Conservation (phyloP, 2,888 invertebrate species). For the Melieria crassipennis region DNA sequence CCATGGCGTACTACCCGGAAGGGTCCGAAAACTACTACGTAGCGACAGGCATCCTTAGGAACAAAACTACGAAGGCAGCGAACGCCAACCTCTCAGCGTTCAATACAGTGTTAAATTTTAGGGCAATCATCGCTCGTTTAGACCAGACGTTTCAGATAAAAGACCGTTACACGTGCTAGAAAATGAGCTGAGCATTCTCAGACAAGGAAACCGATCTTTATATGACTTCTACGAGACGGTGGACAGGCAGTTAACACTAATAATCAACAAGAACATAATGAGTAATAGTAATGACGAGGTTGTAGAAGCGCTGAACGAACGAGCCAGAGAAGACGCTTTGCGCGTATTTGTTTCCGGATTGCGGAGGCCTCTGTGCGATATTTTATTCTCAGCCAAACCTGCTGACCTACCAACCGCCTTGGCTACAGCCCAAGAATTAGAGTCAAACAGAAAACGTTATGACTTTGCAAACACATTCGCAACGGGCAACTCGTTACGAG, state of each 20-base stretch:
- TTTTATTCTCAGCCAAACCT: slow-evolving; percentile 35
- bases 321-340: slow-evolving; percentile 30
- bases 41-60: slow-evolving; percentile 18
- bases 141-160: slow-evolving; percentile 1
- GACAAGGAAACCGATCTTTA: slow-evolving; percentile 31
- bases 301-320: slow-evolving; percentile 15
- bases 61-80: slow-evolving; percentile 16
- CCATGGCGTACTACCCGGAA: background rate
- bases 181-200: slow-evolving; percentile 16
- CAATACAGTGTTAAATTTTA: slow-evolving; percentile 21
- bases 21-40: background rate
- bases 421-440: slow-evolving; percentile 36
- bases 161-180: slow-evolving; percentile 11
- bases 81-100: slow-evolving; percentile 22
- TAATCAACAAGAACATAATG: slow-evolving; percentile 22
- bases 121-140: slow-evolving; percentile 2
- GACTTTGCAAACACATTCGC: slow-evolving; percentile 21
- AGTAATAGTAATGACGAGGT: slow-evolving; percentile 9
- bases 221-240: slow-evolving; percentile 24
- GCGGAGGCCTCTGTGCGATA: slow-evolving; percentile 28
- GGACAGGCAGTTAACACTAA: slow-evolving; percentile 16
- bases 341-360: slow-evolving; percentile 22
- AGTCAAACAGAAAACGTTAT: slow-evolving; percentile 21
- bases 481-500: slow-evolving; percentile 7
- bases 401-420: slow-evolving; percentile 32